Conservation (phyloP, 2,113 vertebrate genomes). For the Conger conger region DNA sequence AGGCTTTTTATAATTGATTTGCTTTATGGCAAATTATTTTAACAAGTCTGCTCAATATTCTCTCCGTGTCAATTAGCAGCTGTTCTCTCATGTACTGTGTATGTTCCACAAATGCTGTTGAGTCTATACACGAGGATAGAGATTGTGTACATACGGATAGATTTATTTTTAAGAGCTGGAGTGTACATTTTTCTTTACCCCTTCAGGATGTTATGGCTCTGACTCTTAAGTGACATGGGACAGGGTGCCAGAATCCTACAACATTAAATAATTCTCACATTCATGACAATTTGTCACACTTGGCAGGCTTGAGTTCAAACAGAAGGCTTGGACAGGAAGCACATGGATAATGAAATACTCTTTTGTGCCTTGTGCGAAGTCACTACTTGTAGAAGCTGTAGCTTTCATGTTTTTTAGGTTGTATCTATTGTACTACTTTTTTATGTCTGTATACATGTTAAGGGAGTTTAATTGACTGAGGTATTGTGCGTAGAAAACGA, state of each 20-base stretch:
- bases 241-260: slow-evolving; percentile 4
- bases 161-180: slow-evolving; percentile 46
- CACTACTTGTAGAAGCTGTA: neutral
- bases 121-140: slow-evolving; percentile 33
- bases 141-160: slow-evolving; percentile 35
- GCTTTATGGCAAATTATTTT: slow-evolving; percentile 51
- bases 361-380: neutral
- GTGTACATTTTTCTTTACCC: slow-evolving; percentile 31
- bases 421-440: neutral
- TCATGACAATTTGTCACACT: slow-evolving; percentile 30
- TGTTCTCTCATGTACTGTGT: slow-evolving; percentile 30
- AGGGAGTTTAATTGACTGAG: neutral
- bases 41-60: slow-evolving; percentile 38
- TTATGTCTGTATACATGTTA: neutral
- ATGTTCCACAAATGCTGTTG: slow-evolving; percentile 23
- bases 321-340: slow-evolving; percentile 11
- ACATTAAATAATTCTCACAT: slow-evolving; percentile 19
- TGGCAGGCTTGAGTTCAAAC: slow-evolving; percentile 24
- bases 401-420: neutral
- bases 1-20: slow-evolving; percentile 54
- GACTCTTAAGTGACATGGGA: slow-evolving; percentile 19
- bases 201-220: slow-evolving; percentile 28
- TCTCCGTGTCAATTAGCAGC: slow-evolving; percentile 43
- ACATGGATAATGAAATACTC: neutral
- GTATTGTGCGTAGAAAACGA: neutral